phyloP scores from a whole-genome alignment of 2,888 invertebrate species.

The Plutella xylostella region DNA sequence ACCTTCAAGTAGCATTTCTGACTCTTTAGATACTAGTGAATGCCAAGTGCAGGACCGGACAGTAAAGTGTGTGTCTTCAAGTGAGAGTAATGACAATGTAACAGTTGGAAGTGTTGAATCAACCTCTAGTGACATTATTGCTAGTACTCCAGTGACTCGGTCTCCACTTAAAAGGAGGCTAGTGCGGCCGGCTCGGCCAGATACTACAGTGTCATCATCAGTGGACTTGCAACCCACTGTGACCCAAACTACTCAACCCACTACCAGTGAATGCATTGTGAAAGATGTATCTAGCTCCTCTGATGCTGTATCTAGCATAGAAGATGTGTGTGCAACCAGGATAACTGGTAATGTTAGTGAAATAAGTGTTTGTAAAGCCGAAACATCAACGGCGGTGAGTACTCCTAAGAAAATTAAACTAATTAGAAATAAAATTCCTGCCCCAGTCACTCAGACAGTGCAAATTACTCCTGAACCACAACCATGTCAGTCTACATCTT shows the following conservation, averaged over 20 bases:
- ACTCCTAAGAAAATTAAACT: conserved; percentile 60
- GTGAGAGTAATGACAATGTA: conserved; percentile 55
- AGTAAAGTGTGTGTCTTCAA: conserved; percentile 55
- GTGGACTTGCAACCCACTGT: conserved; percentile 43
- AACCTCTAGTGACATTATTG: conserved; percentile 59
- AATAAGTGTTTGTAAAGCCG: conserved; percentile 63
- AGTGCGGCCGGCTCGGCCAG: conserved; percentile 55
- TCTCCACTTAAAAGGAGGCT: conserved; percentile 49
- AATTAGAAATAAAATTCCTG: conserved; percentile 48
- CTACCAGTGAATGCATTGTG: conserved; percentile 36
- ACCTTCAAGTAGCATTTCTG: conserved; percentile 39
- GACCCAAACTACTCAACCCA: conserved; percentile 31
- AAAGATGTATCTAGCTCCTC: conserved; percentile 65
- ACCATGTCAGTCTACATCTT: conserved; percentile 50
- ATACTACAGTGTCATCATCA: conserved; percentile 55
- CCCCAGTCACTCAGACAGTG: conserved; percentile 28
- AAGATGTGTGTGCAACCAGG: conserved; percentile 26
- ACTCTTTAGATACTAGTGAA: conserved; percentile 36
- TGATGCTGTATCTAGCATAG: conserved; percentile 37
- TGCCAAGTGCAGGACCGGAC: conserved; percentile 46
- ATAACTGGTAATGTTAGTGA: conserved; percentile 60
- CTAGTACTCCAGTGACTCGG: conserved; percentile 40
- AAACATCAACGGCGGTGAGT: conserved; percentile 53
- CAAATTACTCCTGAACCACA: conserved; percentile 22
- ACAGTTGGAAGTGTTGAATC: conserved; percentile 61